Percentiles rank a stretch among this genome's conserved stretches.
These are phyloP conservation scores for Hemithea aestivaria DNA, from an alignment of 2,888 invertebrate genomes.

Conservation along the genomic window DNA sequence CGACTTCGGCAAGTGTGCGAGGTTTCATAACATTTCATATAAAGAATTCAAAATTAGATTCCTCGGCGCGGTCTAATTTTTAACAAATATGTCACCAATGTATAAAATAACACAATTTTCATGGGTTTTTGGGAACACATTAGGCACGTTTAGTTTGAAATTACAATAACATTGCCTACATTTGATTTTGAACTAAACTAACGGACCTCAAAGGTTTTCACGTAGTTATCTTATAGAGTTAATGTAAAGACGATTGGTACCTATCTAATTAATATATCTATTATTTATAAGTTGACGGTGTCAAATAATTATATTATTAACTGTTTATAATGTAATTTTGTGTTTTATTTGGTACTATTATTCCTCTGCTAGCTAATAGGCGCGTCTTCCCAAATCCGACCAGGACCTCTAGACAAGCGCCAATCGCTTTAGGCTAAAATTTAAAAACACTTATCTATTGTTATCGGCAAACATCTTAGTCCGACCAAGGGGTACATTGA, in stretches of 20 bases:
- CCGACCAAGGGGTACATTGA: too few species aligned
- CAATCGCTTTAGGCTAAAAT: too few species aligned
- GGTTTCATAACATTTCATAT: too few species aligned
- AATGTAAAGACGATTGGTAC: constrained; percentile 52
- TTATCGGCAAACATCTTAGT: too few species aligned
- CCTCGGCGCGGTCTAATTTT: constrained; percentile 1
- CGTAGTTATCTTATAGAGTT: constrained; percentile 35
- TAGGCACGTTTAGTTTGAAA: constrained; percentile 24
- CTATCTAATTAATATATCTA: constrained; percentile 42
- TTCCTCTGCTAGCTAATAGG: too few species aligned
- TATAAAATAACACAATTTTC: constrained; percentile 22
- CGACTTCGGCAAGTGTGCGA: too few species aligned
- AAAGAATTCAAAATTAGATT: too few species aligned
- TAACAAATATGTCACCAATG: constrained; percentile 13
- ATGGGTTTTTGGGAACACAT: constrained; percentile 40
- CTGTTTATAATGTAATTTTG: constrained; percentile 57
- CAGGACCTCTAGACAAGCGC: too few species aligned
- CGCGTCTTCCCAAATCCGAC: too few species aligned
- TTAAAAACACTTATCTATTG: too few species aligned
- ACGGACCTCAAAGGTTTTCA: constrained; percentile 37
- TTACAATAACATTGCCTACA: constrained; percentile 19
- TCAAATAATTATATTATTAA: constrained; percentile 68
- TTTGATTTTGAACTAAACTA: constrained; percentile 23
- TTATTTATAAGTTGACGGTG: constrained; percentile 70
- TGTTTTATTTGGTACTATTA: constrained; percentile 44